Evolutionary conservation across 1,140 invertebrate genomes (phyloP).

Genomic region (Sarcophaga peregrina): DNA sequence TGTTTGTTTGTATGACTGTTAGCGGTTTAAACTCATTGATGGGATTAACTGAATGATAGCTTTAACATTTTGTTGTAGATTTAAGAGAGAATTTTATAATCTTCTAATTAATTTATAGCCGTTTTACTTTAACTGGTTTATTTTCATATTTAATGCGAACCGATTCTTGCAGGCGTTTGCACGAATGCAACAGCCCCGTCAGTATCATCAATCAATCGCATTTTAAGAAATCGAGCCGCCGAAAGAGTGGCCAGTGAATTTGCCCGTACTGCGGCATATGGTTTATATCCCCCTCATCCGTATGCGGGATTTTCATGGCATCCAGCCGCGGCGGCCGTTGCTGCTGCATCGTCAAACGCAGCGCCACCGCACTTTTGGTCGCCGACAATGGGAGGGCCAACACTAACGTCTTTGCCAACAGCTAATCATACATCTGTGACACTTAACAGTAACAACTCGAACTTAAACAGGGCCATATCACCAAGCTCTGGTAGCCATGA

Average conservation of each 20-base stretch:
- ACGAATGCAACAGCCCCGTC: conserved; percentile 91
- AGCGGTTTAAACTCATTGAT: conserved; percentile 25
- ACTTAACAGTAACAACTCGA: conserved; percentile 47
- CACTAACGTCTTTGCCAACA: conserved; percentile 52
- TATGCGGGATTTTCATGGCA: conserved; percentile 72
- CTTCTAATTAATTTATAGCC: neutral
- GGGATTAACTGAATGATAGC: conserved; percentile 23
- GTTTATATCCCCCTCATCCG: conserved; percentile 82
- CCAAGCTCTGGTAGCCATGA: conserved; percentile 64
- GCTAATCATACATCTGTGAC: conserved; percentile 49
- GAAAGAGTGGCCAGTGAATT: conserved; percentile 93
- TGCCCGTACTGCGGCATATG: conserved; percentile 89
- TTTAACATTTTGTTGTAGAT: neutral
- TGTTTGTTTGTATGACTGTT: neutral
- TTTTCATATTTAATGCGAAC: neutral
- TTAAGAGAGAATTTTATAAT: neutral
- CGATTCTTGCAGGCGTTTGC: conserved; percentile 73
- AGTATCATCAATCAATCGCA: conserved; percentile 93
- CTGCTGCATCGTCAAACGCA: conserved; percentile 28
- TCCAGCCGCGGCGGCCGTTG: conserved; percentile 50
- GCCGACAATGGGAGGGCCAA: conserved; percentile 46
- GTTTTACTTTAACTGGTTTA: neutral
- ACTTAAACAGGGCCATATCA: conserved; percentile 57
- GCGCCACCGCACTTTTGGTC: conserved; percentile 49
- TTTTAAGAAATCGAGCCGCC: conserved; percentile 88